A percentile compares a stretch with the other conserved stretches of the same genome.
Conservation (phyloP, 1,140 invertebrate genomes). For the Polyergus mexicanus region DNA sequence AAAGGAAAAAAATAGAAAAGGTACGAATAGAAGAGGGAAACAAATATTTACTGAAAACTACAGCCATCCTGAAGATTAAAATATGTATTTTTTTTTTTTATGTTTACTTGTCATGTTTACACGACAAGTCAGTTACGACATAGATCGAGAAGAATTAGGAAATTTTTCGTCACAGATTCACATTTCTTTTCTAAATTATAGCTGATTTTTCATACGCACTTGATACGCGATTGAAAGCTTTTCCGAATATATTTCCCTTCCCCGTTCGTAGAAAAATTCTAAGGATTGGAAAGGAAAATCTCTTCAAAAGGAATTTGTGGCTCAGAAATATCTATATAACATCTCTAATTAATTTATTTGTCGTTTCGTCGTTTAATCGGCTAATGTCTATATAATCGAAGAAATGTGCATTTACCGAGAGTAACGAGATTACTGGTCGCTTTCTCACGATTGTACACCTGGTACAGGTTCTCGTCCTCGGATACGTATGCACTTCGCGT, state of each 20-base stretch:
- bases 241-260: background rate
- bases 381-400: background rate
- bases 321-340: background rate
- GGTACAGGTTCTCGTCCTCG: slow-evolving; percentile 62
- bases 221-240: background rate
- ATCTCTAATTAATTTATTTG: background rate
- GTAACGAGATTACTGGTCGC: slow-evolving; percentile 62
- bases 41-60: no score
- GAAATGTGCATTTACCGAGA: slow-evolving; percentile 66
- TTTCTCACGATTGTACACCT: slow-evolving; percentile 61
- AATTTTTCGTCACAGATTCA: background rate
- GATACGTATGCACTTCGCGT: slow-evolving; percentile 36
- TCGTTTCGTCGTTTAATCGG: background rate
- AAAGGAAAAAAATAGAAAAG: no score
- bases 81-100: background rate
- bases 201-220: background rate
- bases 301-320: background rate
- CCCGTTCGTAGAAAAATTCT: slow-evolving; percentile 1
- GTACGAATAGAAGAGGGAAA: background rate
- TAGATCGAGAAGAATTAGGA: background rate
- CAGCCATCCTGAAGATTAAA: no score
- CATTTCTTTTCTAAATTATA: background rate
- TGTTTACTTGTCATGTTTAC: background rate
- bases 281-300: background rate
- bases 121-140: background rate